Evolutionary conservation across 2,888 invertebrate species (phyloP), one percentile per base, ranked within the genome.

Genomic region (Hypena proboscidalis): DNA sequence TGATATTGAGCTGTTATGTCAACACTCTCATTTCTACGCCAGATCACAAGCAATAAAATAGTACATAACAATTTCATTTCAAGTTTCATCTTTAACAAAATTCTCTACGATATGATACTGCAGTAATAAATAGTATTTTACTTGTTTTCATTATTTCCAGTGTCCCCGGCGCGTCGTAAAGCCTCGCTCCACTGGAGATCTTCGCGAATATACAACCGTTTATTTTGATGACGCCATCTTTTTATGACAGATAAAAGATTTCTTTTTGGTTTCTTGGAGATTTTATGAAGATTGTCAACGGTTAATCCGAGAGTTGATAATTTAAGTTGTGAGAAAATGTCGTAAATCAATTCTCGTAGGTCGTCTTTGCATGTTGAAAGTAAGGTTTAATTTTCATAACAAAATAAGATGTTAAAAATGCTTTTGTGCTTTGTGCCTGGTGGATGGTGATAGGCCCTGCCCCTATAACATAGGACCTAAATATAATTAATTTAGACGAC

Each of bases 121-220:
- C 8, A 49, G 38, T 31, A 44, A 46, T 59, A 59, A 59, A 59
- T 59, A 49, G 8, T 50, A 49, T 58, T 50, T 56, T 53, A 60
- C 36, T 48, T 59, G 58, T 63, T 67, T 61, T 58, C 63, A 63
- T 67, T 63, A 67, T 66, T 58, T 65, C 66, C 66, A 66, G 31
- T 53, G 40, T 39, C 35, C 32, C 33, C 5, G n/a, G 39, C 26
- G 49, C 36, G 54, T 52, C 56, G 52, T 62, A 65, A 66, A 64
- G 53, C 43, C 42, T 41, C 50, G 48, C 29, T 48, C 49, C 43
- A 44, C 34, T 39, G 35, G 35, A 45, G 30, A 23, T 35, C 23
- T 10, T 13, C 23, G 10, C 14, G 20, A 31, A 7, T 38, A 38
- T 11, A 45, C 31, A 36, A 43, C 30, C 52, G 43, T 61, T 64